phyloP scores from a whole-genome alignment of 2,113 vertebrate species.

The Nothocercus nigrocapillus region DNA sequence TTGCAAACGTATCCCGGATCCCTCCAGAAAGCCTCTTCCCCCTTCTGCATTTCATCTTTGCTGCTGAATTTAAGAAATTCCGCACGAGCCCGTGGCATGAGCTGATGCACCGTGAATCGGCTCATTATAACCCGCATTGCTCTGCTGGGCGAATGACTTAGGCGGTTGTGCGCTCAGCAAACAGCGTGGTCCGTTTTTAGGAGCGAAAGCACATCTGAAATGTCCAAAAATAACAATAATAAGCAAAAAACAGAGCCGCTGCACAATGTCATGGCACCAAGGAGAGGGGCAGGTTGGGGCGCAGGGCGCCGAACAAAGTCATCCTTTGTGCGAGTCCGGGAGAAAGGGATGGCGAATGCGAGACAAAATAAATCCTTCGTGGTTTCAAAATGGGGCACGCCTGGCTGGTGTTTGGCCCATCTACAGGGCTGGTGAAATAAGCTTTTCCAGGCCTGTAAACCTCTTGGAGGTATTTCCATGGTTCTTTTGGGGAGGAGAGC shows the following conservation, averaged over 20 bases:
- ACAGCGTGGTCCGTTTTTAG: not conserved
- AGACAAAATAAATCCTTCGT: not conserved
- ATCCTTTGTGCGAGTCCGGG: not conserved
- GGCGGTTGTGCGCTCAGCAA: not conserved
- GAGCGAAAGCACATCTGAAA: not conserved
- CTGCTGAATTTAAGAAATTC: not conserved
- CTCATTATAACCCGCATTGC: not conserved
- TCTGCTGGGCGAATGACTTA: slow-evolving; percentile 10
- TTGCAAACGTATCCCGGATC: not conserved
- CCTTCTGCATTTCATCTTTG: not conserved
- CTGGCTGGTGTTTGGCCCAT: not conserved
- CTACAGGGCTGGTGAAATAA: not conserved
- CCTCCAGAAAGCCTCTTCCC: not conserved
- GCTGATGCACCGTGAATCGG: not conserved
- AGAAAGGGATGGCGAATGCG: not conserved
- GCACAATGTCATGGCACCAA: rapidly evolving
- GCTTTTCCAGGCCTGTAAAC: not conserved
- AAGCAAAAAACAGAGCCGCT: not conserved
- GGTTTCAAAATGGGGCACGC: not conserved
- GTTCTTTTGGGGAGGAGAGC: not conserved
- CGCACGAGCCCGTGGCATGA: no score
- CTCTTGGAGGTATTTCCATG: rapidly evolving
- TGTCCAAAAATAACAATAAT: slow-evolving; percentile 4
- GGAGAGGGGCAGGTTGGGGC: not conserved
- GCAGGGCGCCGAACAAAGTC: not conserved